Evolutionary conservation across 23 tunicate genomes (phyloP), one percentile per base, ranked within the genome.

Genomic region (Ciona savignyi): DNA sequence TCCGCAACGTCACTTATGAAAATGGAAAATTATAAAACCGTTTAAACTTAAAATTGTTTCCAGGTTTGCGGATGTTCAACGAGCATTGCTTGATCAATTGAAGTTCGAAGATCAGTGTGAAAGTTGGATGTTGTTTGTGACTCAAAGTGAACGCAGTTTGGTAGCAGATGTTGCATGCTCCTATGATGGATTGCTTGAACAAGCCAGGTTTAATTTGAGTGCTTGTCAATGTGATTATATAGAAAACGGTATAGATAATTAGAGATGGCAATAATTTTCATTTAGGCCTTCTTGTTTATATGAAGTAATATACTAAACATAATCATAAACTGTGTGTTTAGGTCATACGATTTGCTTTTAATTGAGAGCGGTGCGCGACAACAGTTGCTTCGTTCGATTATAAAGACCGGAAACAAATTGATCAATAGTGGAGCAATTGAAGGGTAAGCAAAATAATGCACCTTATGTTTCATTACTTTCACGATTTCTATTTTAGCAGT

Each of bases 101-200:
- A 66, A 73, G 11, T 88, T 88, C 31, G 30, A 34, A 4, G 80
- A 88, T n/a, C 77, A 61, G 29, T 88, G 96, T 62, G 84, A 82
- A 61, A 66, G 74, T 6, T 88, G 96, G 96, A 77, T 88, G 96
- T 71, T 88, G 25, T 88, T 81, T 51, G 81, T 88, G 24, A 73
- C 96, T 29, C 96, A 88, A 72, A 69, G 76, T 33, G 87, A 88
- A 88, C 25, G 61, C 3, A 32, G 80, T 21, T 61, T 88, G 72
- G 60, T 74, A 0, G 73, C 83, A 66, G 83, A 78, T 35, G 29
- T 88, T 0, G 70, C 83, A 22, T 30, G 68, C 11, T 65, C 87
- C 0, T 77, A 82, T 67, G 77, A 81, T 9, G 87, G 77, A 1
- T 62, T 88, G 15, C 30, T 56, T 1, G 96, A 88, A 30, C 96